Evolutionary conservation across 1,140 invertebrate species (phyloP).

Genomic region (Drosophila pseudoobscura): DNA sequence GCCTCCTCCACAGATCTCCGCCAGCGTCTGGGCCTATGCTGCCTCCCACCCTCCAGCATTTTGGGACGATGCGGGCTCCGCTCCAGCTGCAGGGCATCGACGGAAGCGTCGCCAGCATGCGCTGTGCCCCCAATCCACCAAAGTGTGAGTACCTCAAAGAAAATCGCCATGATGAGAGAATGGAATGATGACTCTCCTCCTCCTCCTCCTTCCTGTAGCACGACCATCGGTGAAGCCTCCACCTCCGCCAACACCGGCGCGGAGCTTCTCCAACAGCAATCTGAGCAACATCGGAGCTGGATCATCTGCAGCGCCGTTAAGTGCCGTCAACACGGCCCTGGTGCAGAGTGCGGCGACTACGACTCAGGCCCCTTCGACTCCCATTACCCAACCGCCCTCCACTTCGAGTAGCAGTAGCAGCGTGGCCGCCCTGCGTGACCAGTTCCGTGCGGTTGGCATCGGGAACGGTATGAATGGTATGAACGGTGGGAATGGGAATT

Average conservation of each 20-base stretch:
- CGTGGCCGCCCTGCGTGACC: conserved; percentile 73
- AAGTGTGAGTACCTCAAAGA: conserved; percentile 56
- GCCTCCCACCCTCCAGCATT: conserved; percentile 77
- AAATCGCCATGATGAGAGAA: too few species aligned
- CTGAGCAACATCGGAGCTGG: conserved; percentile 52
- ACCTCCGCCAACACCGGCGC: conserved; percentile 79
- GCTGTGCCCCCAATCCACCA: conserved; percentile 74
- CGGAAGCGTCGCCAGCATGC: conserved; percentile 59
- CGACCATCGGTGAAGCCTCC: conserved; percentile 81
- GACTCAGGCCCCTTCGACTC: conserved; percentile 52
- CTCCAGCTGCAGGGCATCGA: conserved; percentile 61
- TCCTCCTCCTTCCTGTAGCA: conserved; percentile 20
- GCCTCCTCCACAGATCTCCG: conserved; percentile 63
- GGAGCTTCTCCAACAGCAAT: conserved; percentile 82
- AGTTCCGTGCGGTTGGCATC: conserved; percentile 52
- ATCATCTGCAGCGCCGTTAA: conserved; percentile 32
- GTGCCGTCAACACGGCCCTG: conserved; percentile 68
- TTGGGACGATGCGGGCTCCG: conserved; percentile 74
- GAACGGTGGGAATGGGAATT: conserved; percentile 32
- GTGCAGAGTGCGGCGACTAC: conserved; percentile 56
- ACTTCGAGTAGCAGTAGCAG: conserved; percentile 71
- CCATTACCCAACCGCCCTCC: conserved; percentile 62
- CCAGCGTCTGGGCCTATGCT: conserved; percentile 74
- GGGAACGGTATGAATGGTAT: too few species aligned
- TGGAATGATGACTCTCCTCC: not conserved